Conservation (phyloP, 2,888 invertebrate species). For the Unio delphinus region DNA sequence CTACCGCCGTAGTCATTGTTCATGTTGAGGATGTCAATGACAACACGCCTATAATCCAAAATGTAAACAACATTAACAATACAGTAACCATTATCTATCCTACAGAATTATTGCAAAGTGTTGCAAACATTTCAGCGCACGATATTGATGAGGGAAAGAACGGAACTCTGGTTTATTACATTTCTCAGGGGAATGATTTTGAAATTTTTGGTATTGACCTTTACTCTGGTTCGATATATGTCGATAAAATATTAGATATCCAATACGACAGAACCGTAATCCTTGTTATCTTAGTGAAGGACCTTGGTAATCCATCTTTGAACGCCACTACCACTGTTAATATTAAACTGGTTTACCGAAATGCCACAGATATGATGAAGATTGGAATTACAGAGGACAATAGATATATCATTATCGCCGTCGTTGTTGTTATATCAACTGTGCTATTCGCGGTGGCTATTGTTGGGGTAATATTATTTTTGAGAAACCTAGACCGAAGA, state of each 20-base stretch:
- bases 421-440: constrained; percentile 47
- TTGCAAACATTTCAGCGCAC: constrained; percentile 28
- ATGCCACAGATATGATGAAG: constrained; percentile 11
- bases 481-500: constrained; percentile 32
- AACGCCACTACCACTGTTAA: constrained; percentile 13
- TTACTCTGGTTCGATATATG: constrained; percentile 26
- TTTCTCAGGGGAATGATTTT: constrained; percentile 26
- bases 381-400: constrained; percentile 11
- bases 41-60: constrained; percentile 51
- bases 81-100: constrained; percentile 35
- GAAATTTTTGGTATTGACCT: constrained; percentile 31
- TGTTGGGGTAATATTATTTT: constrained; percentile 36
- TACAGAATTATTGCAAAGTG: neutral
- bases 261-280: constrained; percentile 16
- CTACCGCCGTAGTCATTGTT: constrained; percentile 45
- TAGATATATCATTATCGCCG: constrained; percentile 45
- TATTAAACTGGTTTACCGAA: constrained; percentile 27
- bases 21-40: constrained; percentile 54
- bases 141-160: constrained; percentile 34
- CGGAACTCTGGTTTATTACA: constrained; percentile 21
- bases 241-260: constrained; percentile 25
- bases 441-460: constrained; percentile 41
- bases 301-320: constrained; percentile 15
- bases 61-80: constrained; percentile 52
- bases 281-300: constrained; percentile 19